Percentiles rank a stretch among this genome's conserved stretches.
These are phyloP conservation scores for Meiosimyza decipiens DNA, from an alignment of 2,888 invertebrate genomes.

Conservation along the genomic window DNA sequence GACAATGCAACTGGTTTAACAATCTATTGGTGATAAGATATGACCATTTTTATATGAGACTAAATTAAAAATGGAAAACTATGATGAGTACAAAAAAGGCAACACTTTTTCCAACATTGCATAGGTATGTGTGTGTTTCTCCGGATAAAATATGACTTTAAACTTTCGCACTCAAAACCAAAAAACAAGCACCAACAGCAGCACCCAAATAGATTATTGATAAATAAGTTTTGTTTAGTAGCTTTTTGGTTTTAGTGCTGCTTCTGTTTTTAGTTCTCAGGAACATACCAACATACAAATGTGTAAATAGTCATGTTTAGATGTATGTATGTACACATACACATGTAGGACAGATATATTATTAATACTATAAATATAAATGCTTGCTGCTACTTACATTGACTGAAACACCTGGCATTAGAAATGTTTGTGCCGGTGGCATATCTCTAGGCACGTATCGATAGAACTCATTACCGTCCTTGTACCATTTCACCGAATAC, in stretches of 20 bases:
- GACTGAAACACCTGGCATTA: slow-evolving; percentile 83
- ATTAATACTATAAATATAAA: background rate
- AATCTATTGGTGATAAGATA: too few relatives aligned
- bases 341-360: background rate
- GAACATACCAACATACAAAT: slow-evolving; percentile 8
- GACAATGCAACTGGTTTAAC: too few relatives aligned
- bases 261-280: too few relatives aligned
- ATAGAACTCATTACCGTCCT: slow-evolving; percentile 90
- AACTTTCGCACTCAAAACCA: slow-evolving; percentile 26
- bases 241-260: too few relatives aligned
- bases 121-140: background rate
- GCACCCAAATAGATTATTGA: slow-evolving; percentile 32
- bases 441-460: slow-evolving; percentile 85
- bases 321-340: background rate
- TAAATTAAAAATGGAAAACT: too few relatives aligned
- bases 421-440: slow-evolving; percentile 83
- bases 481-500: slow-evolving; percentile 94
- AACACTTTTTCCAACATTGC: background rate
- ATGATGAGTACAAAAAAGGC: too few relatives aligned
- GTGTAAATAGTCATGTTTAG: too few relatives aligned
- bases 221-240: slow-evolving; percentile 14
- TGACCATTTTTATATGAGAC: too few relatives aligned
- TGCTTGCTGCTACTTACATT: slow-evolving; percentile 75
- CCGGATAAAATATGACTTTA: slow-evolving; percentile 25
- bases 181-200: background rate